Conservation (phyloP, 2,797 vertebrate species). For the Threskiornis aethiopicus region DNA sequence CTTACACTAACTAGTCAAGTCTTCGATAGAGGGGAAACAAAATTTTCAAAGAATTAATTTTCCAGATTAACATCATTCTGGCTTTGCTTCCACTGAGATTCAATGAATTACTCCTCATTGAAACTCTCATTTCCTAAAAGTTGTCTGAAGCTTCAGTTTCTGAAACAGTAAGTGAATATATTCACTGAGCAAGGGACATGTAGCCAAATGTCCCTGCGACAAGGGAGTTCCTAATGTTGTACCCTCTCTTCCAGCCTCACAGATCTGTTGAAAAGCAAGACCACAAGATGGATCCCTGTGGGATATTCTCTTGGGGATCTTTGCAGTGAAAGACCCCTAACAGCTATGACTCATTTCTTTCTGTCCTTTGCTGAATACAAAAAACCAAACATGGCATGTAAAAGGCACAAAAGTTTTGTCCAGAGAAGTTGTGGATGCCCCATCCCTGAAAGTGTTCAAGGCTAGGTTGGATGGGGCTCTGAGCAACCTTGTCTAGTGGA, state of each 20-base stretch:
- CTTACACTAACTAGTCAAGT: background rate
- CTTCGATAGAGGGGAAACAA: background rate
- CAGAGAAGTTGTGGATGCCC: too few relatives aligned
- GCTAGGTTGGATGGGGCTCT: too few relatives aligned
- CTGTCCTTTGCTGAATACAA: background rate
- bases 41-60: background rate
- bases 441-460: too few relatives aligned
- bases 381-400: background rate
- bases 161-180: background rate
- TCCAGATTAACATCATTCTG: background rate
- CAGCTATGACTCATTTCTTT: background rate
- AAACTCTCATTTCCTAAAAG: background rate
- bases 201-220: background rate
- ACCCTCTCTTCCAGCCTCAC: background rate
- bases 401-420: background rate
- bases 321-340: background rate
- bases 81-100: background rate
- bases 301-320: background rate
- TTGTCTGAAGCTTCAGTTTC: background rate
- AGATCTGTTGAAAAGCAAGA: background rate
- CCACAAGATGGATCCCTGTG: background rate
- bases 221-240: background rate
- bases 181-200: background rate
- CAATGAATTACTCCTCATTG: background rate
- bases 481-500: too few relatives aligned